Evolutionary conservation across 2,888 invertebrate species (phyloP), one percentile per base, ranked within the genome.

Genomic region (Abscondita cerata): DNA sequence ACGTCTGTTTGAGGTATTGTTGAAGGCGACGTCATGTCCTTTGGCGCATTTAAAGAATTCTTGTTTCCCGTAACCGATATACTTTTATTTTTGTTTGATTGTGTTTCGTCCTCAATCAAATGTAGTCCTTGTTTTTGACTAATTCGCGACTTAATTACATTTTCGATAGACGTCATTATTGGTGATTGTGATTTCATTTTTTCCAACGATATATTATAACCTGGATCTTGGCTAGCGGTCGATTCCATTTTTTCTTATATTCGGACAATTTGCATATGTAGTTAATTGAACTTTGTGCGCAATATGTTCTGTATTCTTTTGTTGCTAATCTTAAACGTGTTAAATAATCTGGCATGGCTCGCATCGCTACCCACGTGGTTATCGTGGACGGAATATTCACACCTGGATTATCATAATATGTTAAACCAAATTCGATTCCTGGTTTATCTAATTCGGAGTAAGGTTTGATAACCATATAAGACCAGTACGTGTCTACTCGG

Each of bases 381-480:
- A 91, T 82, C 38, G 87, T 83, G 6, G 89, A 83, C 0, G 94
- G 92, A 71, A 95, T 87, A 50, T 89, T 87, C 1, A 89, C 82
- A 0, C 92, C 93, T 6, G 95, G 93, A 82, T 94, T 92, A 77
- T 95, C 95, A 79, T 89, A 95, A 80, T 95, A 95, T 0, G 94
- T 95, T 36, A 95, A 80, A 34, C 90, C 89, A 80, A 93, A 95
- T 78, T 95, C 91, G 73, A 91, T 86, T 9, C 92, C 92, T 15
- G 85, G 83, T 78, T 87, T 80, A 41, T 86, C 82, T 58, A 86
- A 81, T 57, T 84, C 82, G 0, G 83, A 85, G 50, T 85, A 81
- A 0, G 92, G 91, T 78, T 87, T 89, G 54, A 95, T 90, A 0
- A 94, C 91, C 90, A 93, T 92, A 70, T 89, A 88, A 36, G 93